A percentile compares a stretch with the other conserved stretches of the same genome.
These are phyloP conservation scores for Cremastinae sp. DNA, from an alignment of 2,888 invertebrate genomes.

Conservation along the genomic window DNA sequence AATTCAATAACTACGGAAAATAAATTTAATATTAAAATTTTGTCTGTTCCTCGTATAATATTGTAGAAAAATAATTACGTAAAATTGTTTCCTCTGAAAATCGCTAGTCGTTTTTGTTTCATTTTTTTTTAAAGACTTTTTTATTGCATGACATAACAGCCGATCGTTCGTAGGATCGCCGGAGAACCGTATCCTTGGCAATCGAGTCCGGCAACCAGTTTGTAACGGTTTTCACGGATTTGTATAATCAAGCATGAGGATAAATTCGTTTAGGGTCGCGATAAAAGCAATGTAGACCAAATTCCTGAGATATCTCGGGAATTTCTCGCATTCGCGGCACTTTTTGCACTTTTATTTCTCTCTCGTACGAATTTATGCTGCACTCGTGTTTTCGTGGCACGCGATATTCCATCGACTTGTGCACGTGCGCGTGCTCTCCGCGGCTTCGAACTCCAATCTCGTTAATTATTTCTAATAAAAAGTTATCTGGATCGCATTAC, in stretches of 20 bases:
- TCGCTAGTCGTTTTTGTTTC: neutral
- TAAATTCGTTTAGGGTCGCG: neutral
- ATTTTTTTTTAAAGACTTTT: neutral
- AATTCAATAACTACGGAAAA: no score
- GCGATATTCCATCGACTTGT: neutral
- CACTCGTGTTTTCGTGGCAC: slow-evolving; percentile 25
- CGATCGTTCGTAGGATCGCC: neutral
- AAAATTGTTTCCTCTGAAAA: no score
- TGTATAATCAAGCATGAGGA: slow-evolving; percentile 14
- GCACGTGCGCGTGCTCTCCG: slow-evolving; percentile 5
- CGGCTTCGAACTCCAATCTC: slow-evolving; percentile 1
- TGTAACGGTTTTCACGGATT: slow-evolving; percentile 30
- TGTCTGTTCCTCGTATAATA: neutral
- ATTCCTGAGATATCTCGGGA: no score
- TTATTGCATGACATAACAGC: no score
- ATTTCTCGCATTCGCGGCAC: neutral
- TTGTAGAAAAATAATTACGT: neutral
- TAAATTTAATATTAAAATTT: no score
- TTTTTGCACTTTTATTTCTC: neutral
- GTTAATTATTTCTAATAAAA: slow-evolving; percentile 29
- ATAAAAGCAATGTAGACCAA: no score
- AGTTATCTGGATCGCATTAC: neutral
- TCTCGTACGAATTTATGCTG: neutral
- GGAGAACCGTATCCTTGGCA: slow-evolving; percentile 19
- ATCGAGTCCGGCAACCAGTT: neutral